Base-by-base conservation (phyloP, 2,888 invertebrate genomes). In the Lottia scabra region DNA sequence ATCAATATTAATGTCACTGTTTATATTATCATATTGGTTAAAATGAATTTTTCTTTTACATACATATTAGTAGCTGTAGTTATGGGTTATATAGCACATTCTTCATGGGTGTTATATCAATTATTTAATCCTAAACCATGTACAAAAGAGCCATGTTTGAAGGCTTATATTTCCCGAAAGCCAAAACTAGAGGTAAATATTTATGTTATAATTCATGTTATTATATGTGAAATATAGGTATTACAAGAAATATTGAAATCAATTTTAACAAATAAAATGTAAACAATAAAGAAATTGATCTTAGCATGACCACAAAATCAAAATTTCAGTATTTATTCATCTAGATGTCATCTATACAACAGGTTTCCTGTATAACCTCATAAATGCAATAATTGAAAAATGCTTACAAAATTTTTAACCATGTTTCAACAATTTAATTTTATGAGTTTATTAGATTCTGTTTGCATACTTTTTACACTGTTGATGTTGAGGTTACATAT, bases 21-120 rank as follows among this genome's bases (percentile, higher is more conserved):
- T 23, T 15, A 38, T 27, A 4, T 43, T 27, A 27, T 43, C 23
- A 23, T 16, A n/a, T 16, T n/a, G 38, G 19, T 26, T 30, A 80
- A 23, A 65, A 81, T 82, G 80, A 75, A 75, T 75, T 79, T 80
- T 10, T 81, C 90, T 6, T 80, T 89, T 68, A 87, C 88, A 0
- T 68, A 85, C 56, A 73, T 91, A 3, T 75, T 90, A 12, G 84
- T 87, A 30, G 87, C 83, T 8, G 70, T 89, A 10, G 91, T 91
- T 78, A 74, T 90, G 30, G 88, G 88, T 13, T 91, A 91, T 80
- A 89, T 91, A 56, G 84, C 81, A 6, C 88, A 91, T 78, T 90
- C 91, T 13, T 83, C 91, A 67, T 91, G 89, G 83, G 89, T 88
- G 13, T 83, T 92, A 45, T 91, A 90, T 72, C 80, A 83, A 19